Percentiles rank a stretch among this genome's conserved stretches.
These are phyloP conservation scores for Lasioglossum villosulum DNA, from an alignment of 2,888 invertebrate species.

Conservation along the genomic window DNA sequence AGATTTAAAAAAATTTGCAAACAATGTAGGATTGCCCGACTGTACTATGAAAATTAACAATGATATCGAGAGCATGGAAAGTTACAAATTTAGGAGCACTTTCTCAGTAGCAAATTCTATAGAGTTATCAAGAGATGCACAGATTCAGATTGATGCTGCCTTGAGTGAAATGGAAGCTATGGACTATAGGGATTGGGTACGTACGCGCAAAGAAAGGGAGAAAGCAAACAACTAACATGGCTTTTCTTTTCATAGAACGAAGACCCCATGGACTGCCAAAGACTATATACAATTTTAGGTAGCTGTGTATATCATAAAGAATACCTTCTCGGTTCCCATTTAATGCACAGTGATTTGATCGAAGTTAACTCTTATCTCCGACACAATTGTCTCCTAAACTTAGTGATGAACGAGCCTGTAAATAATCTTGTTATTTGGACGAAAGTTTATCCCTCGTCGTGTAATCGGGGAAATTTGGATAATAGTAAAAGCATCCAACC, in stretches of 20 bases:
- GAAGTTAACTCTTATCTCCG: conserved; percentile 91
- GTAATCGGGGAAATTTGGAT: conserved; percentile 75
- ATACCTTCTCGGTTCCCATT: conserved; percentile 91
- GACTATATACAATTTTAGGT: conserved; percentile 89
- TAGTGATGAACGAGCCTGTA: conserved; percentile 88
- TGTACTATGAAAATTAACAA: conserved; percentile 39
- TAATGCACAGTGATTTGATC: conserved; percentile 90
- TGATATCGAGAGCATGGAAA: conserved; percentile 56
- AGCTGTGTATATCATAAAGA: conserved; percentile 88
- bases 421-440: conserved; percentile 91
- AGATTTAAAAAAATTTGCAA: conserved; percentile 69
- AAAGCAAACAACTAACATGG: conserved; percentile 42
- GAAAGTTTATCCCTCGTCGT: conserved; percentile 88
- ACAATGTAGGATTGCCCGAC: conserved; percentile 24
- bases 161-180: conserved; percentile 95
- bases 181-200: conserved; percentile 95
- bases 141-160: conserved; percentile 93
- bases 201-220: neutral
- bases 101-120: conserved; percentile 89
- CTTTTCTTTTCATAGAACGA: conserved; percentile 87
- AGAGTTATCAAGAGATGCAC: conserved; percentile 90
- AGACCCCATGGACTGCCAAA: conserved; percentile 90
- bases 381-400: conserved; percentile 90
- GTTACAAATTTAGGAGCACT: conserved; percentile 87
- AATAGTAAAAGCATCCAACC: conserved; percentile 64